A percentile compares a stretch with the other conserved stretches of the same genome.
phyloP scores from a whole-genome alignment of 2,113 vertebrate species.

The Myotis yumanensis region DNA sequence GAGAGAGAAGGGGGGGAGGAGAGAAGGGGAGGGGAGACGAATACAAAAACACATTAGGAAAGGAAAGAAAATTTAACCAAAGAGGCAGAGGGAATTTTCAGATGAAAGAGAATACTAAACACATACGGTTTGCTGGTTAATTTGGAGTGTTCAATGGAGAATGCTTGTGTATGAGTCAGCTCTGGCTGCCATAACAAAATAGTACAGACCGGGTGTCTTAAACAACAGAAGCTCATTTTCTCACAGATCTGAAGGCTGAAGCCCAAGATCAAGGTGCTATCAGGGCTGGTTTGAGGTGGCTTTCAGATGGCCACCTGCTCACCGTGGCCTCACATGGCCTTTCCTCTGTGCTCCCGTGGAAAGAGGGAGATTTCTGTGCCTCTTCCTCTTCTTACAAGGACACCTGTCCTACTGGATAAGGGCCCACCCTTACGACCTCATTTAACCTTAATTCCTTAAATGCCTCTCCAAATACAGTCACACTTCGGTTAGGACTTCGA shows the following conservation, averaged over 20 bases:
- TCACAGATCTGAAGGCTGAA: neutral
- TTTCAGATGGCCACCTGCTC: neutral
- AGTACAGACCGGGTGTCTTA: neutral
- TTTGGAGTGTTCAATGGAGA: neutral
- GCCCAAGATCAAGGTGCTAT: neutral
- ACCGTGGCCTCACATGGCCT: neutral
- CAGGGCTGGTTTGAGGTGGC: neutral
- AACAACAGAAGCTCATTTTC: neutral
- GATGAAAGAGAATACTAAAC: neutral
- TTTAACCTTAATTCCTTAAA: neutral
- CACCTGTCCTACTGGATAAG: neutral
- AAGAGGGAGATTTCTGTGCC: neutral
- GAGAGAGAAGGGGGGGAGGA: rapidly evolving
- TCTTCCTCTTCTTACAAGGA: neutral
- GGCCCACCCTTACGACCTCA: neutral
- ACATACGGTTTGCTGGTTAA: neutral
- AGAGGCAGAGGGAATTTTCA: neutral
- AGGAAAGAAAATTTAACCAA: neutral
- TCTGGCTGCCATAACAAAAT: neutral
- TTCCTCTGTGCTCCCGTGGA: neutral
- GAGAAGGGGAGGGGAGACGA: neutral
- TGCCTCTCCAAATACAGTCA: neutral
- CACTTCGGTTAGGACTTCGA: neutral
- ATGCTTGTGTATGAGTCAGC: neutral
- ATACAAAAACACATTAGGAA: neutral